These are phyloP conservation scores for Brachionus rotundiformis DNA, from an alignment of 1,140 invertebrate genomes.

Conservation along the genomic window DNA sequence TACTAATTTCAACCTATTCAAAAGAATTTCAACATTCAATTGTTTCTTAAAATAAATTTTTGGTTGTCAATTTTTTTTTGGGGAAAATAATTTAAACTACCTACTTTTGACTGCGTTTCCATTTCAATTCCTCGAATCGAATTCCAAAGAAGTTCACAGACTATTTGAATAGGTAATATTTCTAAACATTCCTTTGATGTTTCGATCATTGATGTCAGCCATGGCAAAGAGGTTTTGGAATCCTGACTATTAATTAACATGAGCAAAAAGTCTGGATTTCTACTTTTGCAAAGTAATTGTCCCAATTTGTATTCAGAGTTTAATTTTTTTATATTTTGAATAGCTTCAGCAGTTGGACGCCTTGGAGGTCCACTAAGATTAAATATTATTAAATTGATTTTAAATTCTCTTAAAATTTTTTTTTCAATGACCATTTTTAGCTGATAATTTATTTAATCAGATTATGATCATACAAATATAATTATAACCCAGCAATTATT, in stretches of 20 bases:
- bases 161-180: slow-evolving; percentile 87
- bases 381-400: no score
- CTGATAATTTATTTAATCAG: no score
- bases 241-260: slow-evolving; percentile 84
- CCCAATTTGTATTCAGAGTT: slow-evolving; percentile 79
- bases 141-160: slow-evolving; percentile 81
- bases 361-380: slow-evolving; percentile 71
- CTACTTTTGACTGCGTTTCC: slow-evolving; percentile 15
- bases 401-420: no score
- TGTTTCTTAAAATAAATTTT: slow-evolving; percentile 23
- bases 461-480: no score
- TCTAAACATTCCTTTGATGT: slow-evolving; percentile 79
- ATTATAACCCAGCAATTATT: no score
- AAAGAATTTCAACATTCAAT: background rate
- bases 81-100: no score
- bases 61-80: no score
- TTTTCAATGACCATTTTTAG: no score
- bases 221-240: slow-evolving; percentile 77
- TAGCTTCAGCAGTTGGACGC: slow-evolving; percentile 73
- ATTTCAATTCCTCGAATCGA: slow-evolving; percentile 3
- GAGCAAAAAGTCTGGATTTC: slow-evolving; percentile 85
- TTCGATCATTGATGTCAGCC: slow-evolving; percentile 89
- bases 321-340: slow-evolving; percentile 78
- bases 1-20: slow-evolving; percentile 38
- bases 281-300: slow-evolving; percentile 82